phyloP scores from a whole-genome alignment of 1,140 invertebrate genomes.

The Cepaea nemoralis region DNA sequence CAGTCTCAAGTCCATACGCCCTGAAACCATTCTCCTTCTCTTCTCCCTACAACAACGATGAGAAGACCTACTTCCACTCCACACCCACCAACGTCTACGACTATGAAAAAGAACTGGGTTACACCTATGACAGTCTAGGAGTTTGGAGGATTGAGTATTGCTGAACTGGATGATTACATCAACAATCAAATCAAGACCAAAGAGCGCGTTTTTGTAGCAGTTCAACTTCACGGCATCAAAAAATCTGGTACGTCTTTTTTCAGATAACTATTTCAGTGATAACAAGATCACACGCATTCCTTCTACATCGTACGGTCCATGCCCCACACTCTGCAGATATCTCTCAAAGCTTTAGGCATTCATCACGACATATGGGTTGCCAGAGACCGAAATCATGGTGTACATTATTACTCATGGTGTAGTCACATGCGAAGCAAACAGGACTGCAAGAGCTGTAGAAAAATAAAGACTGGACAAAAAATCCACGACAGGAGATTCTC shows the following conservation, averaged over 20 bases:
- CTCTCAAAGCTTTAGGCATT: too few species aligned
- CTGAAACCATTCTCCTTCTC: conserved; percentile 48
- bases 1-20: conserved; percentile 28
- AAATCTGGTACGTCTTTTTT: conserved; percentile 22
- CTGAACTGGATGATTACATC: conserved; percentile 45
- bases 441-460: too few species aligned
- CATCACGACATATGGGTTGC: too few species aligned
- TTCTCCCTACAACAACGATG: conserved; percentile 43
- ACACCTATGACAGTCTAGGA: conserved; percentile 49
- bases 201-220: conserved; percentile 41
- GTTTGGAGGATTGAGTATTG: conserved; percentile 48
- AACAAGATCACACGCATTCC: too few species aligned
- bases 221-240: conserved; percentile 40
- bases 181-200: conserved; percentile 14
- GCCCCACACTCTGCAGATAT: too few species aligned
- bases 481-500: too few species aligned
- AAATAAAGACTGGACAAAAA: too few species aligned
- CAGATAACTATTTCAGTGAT: background rate
- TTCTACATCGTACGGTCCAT: too few species aligned
- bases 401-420: too few species aligned
- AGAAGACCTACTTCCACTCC: conserved; percentile 41
- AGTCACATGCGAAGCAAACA: too few species aligned
- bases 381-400: too few species aligned
- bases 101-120: conserved; percentile 45
- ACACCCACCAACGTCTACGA: conserved; percentile 46